Percentiles rank a stretch among this genome's conserved stretches.
Conservation (phyloP, 2,888 invertebrate genomes). For the Antheraea assamensis region DNA sequence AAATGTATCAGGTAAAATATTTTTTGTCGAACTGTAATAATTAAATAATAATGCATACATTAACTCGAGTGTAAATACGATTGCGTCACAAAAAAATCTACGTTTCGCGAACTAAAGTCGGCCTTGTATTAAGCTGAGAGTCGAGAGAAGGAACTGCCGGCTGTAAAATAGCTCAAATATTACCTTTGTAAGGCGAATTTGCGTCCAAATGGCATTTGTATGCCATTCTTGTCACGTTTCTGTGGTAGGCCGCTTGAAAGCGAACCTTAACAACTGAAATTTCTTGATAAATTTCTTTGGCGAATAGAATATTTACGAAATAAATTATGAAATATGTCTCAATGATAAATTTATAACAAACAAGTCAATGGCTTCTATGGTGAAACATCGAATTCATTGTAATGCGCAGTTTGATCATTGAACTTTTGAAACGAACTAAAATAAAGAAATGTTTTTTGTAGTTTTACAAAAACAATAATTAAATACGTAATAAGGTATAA, state of each 20-base stretch:
- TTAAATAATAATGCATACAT: neutral
- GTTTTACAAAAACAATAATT: neutral
- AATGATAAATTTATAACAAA: neutral
- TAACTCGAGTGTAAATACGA: conserved; percentile 20
- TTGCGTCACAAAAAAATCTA: conserved; percentile 3
- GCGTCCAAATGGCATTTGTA: conserved; percentile 63
- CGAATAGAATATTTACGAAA: conserved; percentile 42
- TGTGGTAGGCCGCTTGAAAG: conserved; percentile 32
- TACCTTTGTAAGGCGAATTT: conserved; percentile 55
- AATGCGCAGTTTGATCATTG: neutral
- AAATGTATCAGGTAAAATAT: neutral
- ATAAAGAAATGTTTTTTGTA: neutral
- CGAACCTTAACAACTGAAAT: conserved; percentile 35
- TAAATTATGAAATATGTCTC: conserved; percentile 25
- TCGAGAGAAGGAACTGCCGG: conserved; percentile 51
- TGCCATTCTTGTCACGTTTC: conserved; percentile 52
- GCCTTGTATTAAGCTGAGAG: conserved; percentile 53
- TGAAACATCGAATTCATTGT: neutral
- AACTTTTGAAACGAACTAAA: neutral
- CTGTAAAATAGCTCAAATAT: conserved; percentile 54
- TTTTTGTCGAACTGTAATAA: neutral
- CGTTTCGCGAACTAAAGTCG: conserved; percentile 36
- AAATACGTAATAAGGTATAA: neutral
- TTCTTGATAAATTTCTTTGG: conserved; percentile 43
- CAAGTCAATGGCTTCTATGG: neutral